Evolutionary conservation across 2,113 vertebrate genomes (phyloP).

Genomic region (Ursus arctos): DNA sequence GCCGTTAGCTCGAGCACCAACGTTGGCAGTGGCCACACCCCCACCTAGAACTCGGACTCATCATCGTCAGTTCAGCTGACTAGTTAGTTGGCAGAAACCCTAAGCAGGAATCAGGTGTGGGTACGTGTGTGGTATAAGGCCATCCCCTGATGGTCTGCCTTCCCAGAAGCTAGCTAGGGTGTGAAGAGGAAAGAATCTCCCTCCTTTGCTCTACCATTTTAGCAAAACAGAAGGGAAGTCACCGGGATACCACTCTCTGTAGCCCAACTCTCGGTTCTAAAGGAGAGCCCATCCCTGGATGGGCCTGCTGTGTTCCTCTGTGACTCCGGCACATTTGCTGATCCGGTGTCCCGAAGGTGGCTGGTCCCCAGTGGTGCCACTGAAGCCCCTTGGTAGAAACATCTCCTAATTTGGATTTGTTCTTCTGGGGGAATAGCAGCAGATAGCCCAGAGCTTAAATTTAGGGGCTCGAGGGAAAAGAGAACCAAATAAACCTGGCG

Average conservation of each 20-base stretch:
- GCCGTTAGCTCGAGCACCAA: neutral
- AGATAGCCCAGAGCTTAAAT: neutral
- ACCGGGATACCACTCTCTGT: neutral
- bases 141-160: neutral
- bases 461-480: neutral
- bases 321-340: fast-evolving
- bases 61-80: neutral
- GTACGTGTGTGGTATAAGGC: neutral
- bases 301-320: neutral
- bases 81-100: neutral
- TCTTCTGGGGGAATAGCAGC: neutral
- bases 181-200: neutral
- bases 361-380: neutral
- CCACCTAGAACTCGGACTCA: no score
- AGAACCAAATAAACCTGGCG: neutral
- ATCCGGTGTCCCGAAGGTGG: neutral
- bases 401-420: neutral
- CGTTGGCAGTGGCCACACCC: neutral
- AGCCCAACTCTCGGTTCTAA: neutral
- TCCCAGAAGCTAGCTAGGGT: neutral
- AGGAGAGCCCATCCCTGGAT: neutral
- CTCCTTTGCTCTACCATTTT: neutral
- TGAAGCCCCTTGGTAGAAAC: neutral
- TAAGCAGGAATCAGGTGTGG: neutral
- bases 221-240: neutral